Evolutionary conservation across 2,113 vertebrate genomes (phyloP).

Genomic region (Emydura subglobosa): DNA sequence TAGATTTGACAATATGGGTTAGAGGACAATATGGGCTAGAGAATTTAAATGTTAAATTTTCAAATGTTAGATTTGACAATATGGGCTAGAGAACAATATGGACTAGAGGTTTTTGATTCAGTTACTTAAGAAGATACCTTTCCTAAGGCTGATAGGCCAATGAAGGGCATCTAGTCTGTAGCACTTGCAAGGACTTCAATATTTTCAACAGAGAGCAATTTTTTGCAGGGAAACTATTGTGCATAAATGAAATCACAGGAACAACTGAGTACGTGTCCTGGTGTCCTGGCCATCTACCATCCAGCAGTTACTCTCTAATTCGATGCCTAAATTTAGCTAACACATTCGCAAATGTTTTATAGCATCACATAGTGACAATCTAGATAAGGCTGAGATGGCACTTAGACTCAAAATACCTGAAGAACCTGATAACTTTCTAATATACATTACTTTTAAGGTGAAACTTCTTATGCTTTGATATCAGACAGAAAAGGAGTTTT

Average conservation of each 20-base stretch:
- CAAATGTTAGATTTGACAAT: too few relatives aligned
- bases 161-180: not conserved
- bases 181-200: not conserved
- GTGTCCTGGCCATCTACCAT: not conserved
- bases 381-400: not conserved
- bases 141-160: not conserved
- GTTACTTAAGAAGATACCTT: not conserved
- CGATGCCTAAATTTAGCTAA: not conserved
- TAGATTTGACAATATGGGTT: too few relatives aligned
- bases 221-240: not conserved
- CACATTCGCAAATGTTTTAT: not conserved
- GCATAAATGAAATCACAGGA: not conserved
- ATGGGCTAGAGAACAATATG: too few relatives aligned
- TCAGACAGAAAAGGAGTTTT: not conserved
- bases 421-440: not conserved
- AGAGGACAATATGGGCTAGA: too few relatives aligned
- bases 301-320: not conserved
- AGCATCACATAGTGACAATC: not conserved
- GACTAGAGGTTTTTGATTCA: not conserved
- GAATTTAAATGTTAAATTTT: too few relatives aligned
- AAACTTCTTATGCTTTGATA: not conserved
- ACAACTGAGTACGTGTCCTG: not conserved
- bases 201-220: not conserved
- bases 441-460: not conserved
- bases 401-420: not conserved